phyloP scores from a whole-genome alignment of 2,888 invertebrate species.

The Ichneumoninae sp. region DNA sequence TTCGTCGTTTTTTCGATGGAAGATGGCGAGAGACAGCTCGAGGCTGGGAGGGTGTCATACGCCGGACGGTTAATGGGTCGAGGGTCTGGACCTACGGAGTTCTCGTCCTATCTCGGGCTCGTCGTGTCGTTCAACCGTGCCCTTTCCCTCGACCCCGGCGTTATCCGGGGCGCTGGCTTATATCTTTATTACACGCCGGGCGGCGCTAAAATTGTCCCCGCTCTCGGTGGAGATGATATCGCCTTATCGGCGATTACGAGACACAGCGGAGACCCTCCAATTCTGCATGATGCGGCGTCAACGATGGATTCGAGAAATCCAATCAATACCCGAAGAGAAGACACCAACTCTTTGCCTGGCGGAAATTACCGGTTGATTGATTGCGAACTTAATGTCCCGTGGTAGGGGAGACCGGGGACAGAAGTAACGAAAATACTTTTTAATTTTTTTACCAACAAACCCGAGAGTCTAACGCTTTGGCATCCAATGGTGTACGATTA shows the following conservation, averaged over 20 bases:
- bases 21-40: conserved; percentile 12
- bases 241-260: conserved; percentile 11
- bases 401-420: too few relatives aligned
- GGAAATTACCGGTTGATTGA: not conserved
- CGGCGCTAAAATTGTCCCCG: not conserved
- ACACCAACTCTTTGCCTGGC: too few relatives aligned
- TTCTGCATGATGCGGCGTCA: not conserved
- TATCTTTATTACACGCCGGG: conserved; percentile 2
- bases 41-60: conserved; percentile 17
- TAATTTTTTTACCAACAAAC: too few relatives aligned
- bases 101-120: not conserved
- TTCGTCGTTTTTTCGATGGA: conserved; percentile 49
- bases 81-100: conserved; percentile 23
- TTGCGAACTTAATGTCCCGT: not conserved
- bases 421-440: too few relatives aligned
- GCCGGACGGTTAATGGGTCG: conserved; percentile 29
- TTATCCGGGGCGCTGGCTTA: conserved; percentile 3
- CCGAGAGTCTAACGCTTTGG: too few relatives aligned
- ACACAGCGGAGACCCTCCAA: not conserved
- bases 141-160: conserved; percentile 8
- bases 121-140: conserved; percentile 7
- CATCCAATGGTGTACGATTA: too few relatives aligned
- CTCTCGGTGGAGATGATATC: conserved; percentile 21
- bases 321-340: not conserved
- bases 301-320: not conserved